These are phyloP conservation scores for Gymnodraco acuticeps DNA, from an alignment of 2,797 vertebrate species.

Conservation along the genomic window DNA sequence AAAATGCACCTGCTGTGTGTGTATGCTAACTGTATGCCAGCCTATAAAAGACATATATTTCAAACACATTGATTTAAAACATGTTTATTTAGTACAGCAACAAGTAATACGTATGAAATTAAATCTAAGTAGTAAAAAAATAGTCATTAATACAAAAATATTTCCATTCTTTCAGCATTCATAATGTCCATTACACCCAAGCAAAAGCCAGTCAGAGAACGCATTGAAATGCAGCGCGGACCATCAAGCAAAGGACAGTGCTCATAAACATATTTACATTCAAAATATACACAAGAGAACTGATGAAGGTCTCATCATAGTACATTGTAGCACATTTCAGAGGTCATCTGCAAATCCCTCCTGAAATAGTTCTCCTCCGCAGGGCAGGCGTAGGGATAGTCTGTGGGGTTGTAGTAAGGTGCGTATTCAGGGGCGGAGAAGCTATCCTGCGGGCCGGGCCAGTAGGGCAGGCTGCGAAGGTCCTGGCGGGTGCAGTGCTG, in stretches of 20 bases:
- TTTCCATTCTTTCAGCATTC: conserved; percentile 47
- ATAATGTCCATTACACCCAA: conserved; percentile 21
- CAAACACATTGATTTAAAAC: not conserved
- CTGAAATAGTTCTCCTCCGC: conserved; percentile 83
- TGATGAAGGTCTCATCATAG: conserved; percentile 78
- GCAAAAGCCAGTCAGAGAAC: conserved; percentile 20
- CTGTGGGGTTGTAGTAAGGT: conserved; percentile 80
- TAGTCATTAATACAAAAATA: conserved; percentile 48
- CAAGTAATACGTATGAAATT: conserved; percentile 63
- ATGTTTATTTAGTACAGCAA: conserved; percentile 56
- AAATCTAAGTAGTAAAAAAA: conserved; percentile 52
- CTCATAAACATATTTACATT: conserved; percentile 51
- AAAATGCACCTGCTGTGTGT: no score
- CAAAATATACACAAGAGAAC: conserved; percentile 14
- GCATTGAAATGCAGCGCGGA: conserved; percentile 18
- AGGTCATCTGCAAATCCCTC: conserved; percentile 82
- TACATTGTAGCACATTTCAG: conserved; percentile 88
- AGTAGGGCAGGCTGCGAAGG: conserved; percentile 79
- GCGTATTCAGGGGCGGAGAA: conserved; percentile 69
- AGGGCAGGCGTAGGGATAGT: conserved; percentile 81
- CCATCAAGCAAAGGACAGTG: not conserved
- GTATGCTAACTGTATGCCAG: not conserved
- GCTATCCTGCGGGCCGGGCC: conserved; percentile 72
- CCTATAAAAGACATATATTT: not conserved
- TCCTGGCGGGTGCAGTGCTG: conserved; percentile 78